Percentiles rank a stretch among this genome's conserved stretches.
These are phyloP conservation scores for Halictus rubicundus DNA, from an alignment of 1,140 invertebrate species.

Conservation along the genomic window DNA sequence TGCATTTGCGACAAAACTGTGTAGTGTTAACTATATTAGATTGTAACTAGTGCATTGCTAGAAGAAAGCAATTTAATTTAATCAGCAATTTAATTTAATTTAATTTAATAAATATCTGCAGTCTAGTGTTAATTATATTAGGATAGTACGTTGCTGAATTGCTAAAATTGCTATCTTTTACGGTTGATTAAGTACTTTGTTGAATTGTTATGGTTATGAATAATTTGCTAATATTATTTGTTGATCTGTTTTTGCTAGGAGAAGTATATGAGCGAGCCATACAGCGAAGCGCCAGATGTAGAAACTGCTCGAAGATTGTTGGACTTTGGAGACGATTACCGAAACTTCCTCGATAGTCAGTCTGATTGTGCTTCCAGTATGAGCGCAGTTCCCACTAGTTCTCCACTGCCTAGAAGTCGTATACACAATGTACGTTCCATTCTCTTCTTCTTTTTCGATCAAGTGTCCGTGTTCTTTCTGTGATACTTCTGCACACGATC, in stretches of 20 bases:
- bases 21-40: no score
- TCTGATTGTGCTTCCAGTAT: constrained; percentile 91
- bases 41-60: no score
- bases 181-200: not conserved
- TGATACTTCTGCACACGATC: constrained; percentile 20
- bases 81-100: no score
- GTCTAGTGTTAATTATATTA: no score
- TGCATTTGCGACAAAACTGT: no score
- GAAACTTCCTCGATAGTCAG: constrained; percentile 92
- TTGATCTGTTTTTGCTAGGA: constrained; percentile 83
- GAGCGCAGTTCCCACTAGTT: constrained; percentile 81
- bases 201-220: not conserved
- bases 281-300: constrained; percentile 93
- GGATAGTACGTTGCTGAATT: no score
- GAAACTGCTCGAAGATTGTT: constrained; percentile 90
- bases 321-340: constrained; percentile 95
- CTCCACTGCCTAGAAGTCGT: constrained; percentile 70
- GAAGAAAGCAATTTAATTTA: no score
- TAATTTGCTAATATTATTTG: constrained; percentile 7
- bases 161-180: not conserved
- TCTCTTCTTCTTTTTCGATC: constrained; percentile 69
- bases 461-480: constrained; percentile 72
- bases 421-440: constrained; percentile 75
- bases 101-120: no score
- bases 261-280: constrained; percentile 94